Evolutionary conservation across 2,797 vertebrate species (phyloP).

Genomic region (Triplophysa yarkandensis): DNA sequence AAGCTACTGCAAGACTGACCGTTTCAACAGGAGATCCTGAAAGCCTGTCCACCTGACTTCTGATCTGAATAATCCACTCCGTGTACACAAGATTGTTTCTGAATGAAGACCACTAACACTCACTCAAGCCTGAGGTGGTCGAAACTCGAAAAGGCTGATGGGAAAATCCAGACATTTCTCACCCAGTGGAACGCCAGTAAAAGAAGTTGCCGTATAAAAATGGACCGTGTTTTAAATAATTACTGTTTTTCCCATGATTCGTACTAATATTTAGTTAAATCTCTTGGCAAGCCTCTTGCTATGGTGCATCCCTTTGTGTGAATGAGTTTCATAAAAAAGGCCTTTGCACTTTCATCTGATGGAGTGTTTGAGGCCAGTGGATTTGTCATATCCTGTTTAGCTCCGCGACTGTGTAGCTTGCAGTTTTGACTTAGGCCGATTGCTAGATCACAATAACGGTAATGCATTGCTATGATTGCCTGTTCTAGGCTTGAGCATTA

Average conservation of each 20-base stretch:
- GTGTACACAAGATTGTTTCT: not conserved
- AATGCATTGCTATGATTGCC: not conserved
- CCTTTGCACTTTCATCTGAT: conserved; percentile 8
- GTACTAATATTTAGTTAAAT: conserved; percentile 7
- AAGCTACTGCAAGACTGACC: conserved; percentile 53
- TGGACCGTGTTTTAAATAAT: conserved; percentile 6
- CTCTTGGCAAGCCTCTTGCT: not conserved
- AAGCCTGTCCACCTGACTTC: conserved; percentile 40
- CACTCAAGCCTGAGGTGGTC: conserved; percentile 4
- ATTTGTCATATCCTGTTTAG: conserved; percentile 21
- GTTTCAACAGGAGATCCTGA: conserved; percentile 57
- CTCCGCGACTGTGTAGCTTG: conserved; percentile 8
- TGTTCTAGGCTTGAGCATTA: not conserved
- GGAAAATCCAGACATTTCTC: conserved; percentile 2
- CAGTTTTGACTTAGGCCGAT: not conserved
- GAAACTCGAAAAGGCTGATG: not conserved
- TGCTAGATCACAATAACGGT: not conserved
- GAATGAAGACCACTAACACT: not conserved
- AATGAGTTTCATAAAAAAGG: conserved; percentile 5
- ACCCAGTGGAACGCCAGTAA: not conserved
- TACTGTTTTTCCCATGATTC: not conserved
- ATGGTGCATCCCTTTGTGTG: conserved; percentile 8
- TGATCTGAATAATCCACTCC: conserved; percentile 7
- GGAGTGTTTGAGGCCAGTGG: conserved; percentile 20
- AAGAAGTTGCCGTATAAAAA: not conserved